Evolutionary conservation across 2,797 vertebrate species (phyloP).

Genomic region (Sparus aurata): DNA sequence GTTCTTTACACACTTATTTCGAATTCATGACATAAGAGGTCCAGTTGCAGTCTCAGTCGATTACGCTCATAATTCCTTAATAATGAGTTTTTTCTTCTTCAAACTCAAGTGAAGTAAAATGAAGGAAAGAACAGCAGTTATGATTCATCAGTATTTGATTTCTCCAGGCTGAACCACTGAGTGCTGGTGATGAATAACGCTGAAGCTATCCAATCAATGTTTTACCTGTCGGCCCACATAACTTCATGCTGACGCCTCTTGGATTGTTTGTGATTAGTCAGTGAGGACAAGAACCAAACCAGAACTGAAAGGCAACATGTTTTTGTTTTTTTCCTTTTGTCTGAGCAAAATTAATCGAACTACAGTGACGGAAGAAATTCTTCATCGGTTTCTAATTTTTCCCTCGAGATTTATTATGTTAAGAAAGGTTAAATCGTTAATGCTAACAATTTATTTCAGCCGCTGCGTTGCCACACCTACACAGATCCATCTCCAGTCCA

Average conservation of each 20-base stretch:
- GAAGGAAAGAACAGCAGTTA: background rate
- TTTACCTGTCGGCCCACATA: background rate
- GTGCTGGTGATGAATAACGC: background rate
- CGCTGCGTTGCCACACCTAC: background rate
- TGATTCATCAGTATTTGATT: background rate
- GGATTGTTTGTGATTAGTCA: background rate
- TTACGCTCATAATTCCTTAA: background rate
- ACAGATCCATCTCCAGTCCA: slow-evolving; percentile 2
- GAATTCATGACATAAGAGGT: background rate
- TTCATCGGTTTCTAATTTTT: background rate
- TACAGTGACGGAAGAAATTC: too few relatives aligned
- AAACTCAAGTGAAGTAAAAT: background rate
- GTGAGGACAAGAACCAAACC: background rate
- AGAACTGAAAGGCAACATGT: background rate
- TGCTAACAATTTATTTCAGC: background rate
- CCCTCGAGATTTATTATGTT: background rate
- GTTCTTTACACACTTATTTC: background rate
- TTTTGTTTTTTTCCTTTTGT: background rate
- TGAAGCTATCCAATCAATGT: background rate
- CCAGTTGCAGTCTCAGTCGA: background rate
- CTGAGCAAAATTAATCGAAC: background rate
- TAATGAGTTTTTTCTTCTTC: background rate
- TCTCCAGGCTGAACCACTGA: background rate
- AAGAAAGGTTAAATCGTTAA: background rate
- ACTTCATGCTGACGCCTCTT: background rate